Percentiles rank a stretch among this genome's conserved stretches.
phyloP scores from a whole-genome alignment of 2,888 invertebrate species.

The Itoplectis maculator region DNA sequence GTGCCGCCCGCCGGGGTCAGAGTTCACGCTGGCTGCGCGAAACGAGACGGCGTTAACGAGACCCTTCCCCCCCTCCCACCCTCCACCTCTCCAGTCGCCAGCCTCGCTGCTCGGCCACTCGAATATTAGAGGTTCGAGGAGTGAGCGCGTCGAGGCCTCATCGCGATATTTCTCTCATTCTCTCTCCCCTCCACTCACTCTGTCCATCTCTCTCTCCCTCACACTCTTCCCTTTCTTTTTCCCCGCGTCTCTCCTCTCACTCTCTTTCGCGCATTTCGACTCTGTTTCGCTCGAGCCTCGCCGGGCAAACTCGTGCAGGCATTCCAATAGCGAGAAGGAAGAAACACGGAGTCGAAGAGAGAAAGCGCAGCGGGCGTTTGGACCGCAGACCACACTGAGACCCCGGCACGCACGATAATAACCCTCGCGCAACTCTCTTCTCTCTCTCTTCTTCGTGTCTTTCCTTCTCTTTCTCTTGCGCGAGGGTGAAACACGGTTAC shows the following conservation, averaged over 20 bases:
- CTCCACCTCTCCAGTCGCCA: too few species aligned
- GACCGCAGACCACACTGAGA: conserved; percentile 82
- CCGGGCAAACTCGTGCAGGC: conserved; percentile 73
- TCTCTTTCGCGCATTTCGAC: conserved; percentile 55
- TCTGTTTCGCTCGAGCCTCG: conserved; percentile 52
- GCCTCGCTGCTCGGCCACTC: conserved; percentile 68
- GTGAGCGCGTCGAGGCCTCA: conserved; percentile 51
- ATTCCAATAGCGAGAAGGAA: conserved; percentile 66
- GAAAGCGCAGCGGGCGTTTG: conserved; percentile 74
- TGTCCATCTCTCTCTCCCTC: conserved; percentile 60
- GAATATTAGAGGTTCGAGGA: conserved; percentile 72
- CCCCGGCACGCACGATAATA: conserved; percentile 80
- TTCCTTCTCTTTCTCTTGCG: conserved; percentile 10
- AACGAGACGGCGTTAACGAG: conserved; percentile 80
- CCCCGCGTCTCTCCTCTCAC: conserved; percentile 47
- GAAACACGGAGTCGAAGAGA: conserved; percentile 30
- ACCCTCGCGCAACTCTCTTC: conserved; percentile 71
- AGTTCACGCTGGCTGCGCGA: conserved; percentile 67
- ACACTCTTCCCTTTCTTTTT: conserved; percentile 49
- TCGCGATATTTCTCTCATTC: conserved; percentile 61
- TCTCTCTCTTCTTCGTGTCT: not conserved
- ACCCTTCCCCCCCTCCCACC: conserved; percentile 62
- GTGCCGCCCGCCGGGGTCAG: conserved; percentile 65
- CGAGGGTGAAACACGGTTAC: conserved; percentile 82
- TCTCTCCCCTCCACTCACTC: conserved; percentile 60